phyloP scores from a whole-genome alignment of 2,797 vertebrate genomes.

The Furcifer pardalis region DNA sequence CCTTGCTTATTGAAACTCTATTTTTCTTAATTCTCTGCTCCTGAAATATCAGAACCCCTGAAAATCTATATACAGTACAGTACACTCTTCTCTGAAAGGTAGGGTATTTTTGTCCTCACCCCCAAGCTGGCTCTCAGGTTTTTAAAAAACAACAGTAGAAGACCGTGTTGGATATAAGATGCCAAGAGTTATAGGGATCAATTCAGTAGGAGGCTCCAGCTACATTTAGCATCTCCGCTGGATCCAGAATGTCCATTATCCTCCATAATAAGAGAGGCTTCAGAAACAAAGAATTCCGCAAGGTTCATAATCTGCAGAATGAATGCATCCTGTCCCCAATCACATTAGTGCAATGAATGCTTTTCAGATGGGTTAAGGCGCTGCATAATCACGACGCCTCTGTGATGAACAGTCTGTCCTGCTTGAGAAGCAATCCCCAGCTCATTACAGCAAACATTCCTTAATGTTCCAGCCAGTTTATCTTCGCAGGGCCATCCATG shows the following conservation, averaged over 20 bases:
- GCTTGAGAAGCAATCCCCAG: slow-evolving; percentile 44
- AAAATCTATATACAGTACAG: too few species aligned
- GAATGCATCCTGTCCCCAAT: fast-evolving
- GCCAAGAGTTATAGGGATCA: too few species aligned
- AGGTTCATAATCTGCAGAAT: fast-evolving
- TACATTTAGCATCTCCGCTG: not conserved
- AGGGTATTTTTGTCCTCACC: too few species aligned
- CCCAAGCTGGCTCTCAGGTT: too few species aligned
- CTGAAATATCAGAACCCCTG: too few species aligned
- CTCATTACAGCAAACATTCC: slow-evolving; percentile 58
- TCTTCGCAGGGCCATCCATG: slow-evolving; percentile 23
- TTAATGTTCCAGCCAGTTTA: slow-evolving; percentile 7
- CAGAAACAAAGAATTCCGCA: not conserved
- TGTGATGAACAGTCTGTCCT: slow-evolving; percentile 18
- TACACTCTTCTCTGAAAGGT: too few species aligned
- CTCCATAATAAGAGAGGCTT: fast-evolving
- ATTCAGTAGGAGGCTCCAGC: not conserved
- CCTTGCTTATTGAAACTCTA: too few species aligned
- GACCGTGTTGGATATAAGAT: too few species aligned
- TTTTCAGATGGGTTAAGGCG: slow-evolving; percentile 7
- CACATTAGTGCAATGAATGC: not conserved
- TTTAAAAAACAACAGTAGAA: too few species aligned
- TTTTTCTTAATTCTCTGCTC: too few species aligned
- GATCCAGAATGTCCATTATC: not conserved
- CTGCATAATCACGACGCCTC: slow-evolving; percentile 19